These are phyloP conservation scores for Andrena hattorfiana DNA, from an alignment of 2,888 invertebrate species.

Conservation along the genomic window DNA sequence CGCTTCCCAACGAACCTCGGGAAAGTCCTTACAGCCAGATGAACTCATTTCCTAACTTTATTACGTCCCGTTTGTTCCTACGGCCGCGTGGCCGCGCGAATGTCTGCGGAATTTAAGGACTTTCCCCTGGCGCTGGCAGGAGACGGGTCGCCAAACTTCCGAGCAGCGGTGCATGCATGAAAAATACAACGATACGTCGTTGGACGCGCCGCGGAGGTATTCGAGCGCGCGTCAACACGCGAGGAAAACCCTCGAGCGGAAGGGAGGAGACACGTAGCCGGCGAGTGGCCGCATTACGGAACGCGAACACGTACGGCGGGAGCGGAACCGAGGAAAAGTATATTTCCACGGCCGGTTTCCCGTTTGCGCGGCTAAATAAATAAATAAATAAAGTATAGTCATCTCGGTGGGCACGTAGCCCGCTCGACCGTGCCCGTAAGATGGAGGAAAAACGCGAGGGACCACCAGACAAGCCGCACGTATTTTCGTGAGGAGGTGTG, in stretches of 20 bases:
- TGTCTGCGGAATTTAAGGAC: neutral
- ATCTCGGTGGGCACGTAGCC: constrained; percentile 64
- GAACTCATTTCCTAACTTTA: constrained; percentile 26
- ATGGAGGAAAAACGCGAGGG: neutral
- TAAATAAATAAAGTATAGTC: constrained; percentile 79
- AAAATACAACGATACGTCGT: constrained; percentile 9
- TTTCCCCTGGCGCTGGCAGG: neutral
- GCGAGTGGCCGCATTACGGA: constrained; percentile 72
- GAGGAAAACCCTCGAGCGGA: neutral
- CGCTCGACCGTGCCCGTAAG: neutral
- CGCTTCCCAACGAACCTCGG: neutral
- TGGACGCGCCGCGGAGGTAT: neutral
- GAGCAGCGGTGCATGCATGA: neutral
- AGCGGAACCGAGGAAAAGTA: constrained; percentile 64
- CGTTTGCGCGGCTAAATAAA: constrained; percentile 74
- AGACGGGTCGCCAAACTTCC: too few species aligned
- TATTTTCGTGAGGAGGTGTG: constrained; percentile 22
- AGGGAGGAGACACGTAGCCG: neutral
- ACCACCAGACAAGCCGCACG: neutral
- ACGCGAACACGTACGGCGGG: constrained; percentile 77
- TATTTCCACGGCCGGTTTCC: constrained; percentile 68
- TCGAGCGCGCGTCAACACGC: constrained; percentile 8
- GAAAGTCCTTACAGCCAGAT: constrained; percentile 3
- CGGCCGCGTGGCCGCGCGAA: neutral
- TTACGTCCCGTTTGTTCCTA: constrained; percentile 12